Conservation (phyloP, 2,888 invertebrate genomes). For the Phortica okadai region DNA sequence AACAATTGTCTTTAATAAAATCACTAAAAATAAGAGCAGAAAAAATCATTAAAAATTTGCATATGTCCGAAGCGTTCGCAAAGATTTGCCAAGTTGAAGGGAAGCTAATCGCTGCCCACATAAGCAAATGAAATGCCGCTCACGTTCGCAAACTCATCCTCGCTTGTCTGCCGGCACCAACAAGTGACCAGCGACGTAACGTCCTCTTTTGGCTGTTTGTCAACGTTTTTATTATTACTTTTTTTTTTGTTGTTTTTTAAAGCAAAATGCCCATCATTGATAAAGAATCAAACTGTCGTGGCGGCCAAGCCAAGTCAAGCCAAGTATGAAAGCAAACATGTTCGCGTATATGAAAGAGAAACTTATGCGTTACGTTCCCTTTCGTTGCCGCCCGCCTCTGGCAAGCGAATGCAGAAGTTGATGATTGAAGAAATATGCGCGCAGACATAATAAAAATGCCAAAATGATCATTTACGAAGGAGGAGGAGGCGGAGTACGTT, state of each 20-base stretch:
- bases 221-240: background rate
- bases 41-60: too few species aligned
- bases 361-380: background rate
- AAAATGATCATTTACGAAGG: conserved; percentile 54
- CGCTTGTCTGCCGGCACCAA: background rate
- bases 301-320: background rate
- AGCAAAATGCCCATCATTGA: conserved; percentile 6
- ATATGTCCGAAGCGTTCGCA: too few species aligned
- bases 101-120: conserved; percentile 3
- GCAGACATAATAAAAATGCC: conserved; percentile 61
- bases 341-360: conserved; percentile 16
- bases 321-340: conserved; percentile 16
- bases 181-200: conserved; percentile 3
- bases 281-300: conserved; percentile 14
- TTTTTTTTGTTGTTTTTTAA: background rate
- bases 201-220: conserved; percentile 26
- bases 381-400: conserved; percentile 23
- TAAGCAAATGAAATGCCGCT: background rate
- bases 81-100: too few species aligned
- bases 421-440: conserved; percentile 35
- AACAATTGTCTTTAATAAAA: too few species aligned
- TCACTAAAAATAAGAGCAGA: too few species aligned
- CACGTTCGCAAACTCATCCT: background rate
- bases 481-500: conserved; percentile 49
- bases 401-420: conserved; percentile 12